A percentile compares a stretch with the other conserved stretches of the same genome.
Conservation (phyloP, 2,888 invertebrate species). For the Rhyacophila evoluta region DNA sequence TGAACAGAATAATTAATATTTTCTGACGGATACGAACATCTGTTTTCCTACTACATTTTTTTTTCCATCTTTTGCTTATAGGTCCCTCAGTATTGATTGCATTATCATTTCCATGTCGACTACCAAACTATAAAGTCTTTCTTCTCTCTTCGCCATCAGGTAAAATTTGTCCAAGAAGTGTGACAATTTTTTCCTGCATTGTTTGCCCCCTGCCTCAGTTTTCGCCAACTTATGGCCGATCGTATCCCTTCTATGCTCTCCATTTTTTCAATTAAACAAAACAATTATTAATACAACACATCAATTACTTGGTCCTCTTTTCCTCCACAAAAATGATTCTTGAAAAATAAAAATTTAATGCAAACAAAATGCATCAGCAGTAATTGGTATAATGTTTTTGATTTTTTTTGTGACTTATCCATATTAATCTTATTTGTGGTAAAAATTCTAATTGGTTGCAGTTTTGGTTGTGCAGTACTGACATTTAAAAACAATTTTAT, state of each 20-base stretch:
- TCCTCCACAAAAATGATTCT: background rate
- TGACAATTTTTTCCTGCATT: slow-evolving; percentile 8
- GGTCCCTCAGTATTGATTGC: slow-evolving; percentile 51
- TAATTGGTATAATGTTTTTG: background rate
- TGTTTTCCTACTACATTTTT: no score
- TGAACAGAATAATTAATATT: no score
- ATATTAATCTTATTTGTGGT: background rate
- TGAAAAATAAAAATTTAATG: background rate
- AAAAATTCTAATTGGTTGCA: background rate
- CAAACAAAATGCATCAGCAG: background rate
- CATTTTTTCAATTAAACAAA: background rate
- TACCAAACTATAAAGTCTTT: slow-evolving; percentile 46
- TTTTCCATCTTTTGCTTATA: slow-evolving; percentile 38
- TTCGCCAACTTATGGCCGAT: background rate
- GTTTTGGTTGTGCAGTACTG: no score
- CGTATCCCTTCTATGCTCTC: background rate
- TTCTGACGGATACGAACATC: no score
- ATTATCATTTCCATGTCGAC: slow-evolving; percentile 49
- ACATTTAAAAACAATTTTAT: no score
- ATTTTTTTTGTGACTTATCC: background rate
- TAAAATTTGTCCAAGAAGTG: slow-evolving; percentile 35
- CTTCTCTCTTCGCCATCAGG: slow-evolving; percentile 39
- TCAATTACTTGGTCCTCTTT: background rate
- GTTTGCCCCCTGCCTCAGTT: background rate
- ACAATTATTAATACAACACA: background rate